These are phyloP conservation scores for Uloborus plumipes DNA, from an alignment of 2,888 invertebrate genomes.

Conservation along the genomic window DNA sequence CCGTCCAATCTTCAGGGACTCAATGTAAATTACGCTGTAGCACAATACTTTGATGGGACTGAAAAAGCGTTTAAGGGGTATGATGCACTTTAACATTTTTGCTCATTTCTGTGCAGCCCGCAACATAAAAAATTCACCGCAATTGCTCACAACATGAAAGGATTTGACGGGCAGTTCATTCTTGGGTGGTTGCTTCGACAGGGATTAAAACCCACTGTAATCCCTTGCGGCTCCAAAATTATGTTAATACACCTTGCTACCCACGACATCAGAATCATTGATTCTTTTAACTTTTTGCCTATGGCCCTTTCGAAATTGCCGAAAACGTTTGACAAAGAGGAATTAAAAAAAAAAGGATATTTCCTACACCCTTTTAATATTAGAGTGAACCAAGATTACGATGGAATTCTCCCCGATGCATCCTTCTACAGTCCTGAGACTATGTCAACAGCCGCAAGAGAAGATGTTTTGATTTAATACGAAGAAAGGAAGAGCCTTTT, in stretches of 20 bases:
- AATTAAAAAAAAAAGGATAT: conserved; percentile 7
- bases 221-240: conserved; percentile 3
- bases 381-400: background rate
- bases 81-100: background rate
- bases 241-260: background rate
- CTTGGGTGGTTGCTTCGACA: conserved; percentile 6
- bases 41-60: background rate
- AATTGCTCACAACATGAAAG: conserved; percentile 32
- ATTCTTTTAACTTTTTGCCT: conserved; percentile 39
- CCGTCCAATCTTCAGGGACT: background rate
- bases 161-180: conserved; percentile 21
- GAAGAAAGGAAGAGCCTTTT: conserved; percentile 1
- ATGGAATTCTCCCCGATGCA: background rate
- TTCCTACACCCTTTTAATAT: conserved; percentile 32
- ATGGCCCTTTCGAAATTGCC: conserved; percentile 33
- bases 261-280: conserved; percentile 14
- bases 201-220: conserved; percentile 3
- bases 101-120: background rate
- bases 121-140: conserved; percentile 12
- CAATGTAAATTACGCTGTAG: conserved; percentile 5
- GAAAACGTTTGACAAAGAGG: conserved; percentile 7
- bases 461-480: background rate
- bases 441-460: background rate
- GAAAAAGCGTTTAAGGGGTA: conserved; percentile 11
- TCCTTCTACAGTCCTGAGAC: background rate